phyloP scores from a whole-genome alignment of 2,888 invertebrate species.

The Pardosa pseudoannulata region DNA sequence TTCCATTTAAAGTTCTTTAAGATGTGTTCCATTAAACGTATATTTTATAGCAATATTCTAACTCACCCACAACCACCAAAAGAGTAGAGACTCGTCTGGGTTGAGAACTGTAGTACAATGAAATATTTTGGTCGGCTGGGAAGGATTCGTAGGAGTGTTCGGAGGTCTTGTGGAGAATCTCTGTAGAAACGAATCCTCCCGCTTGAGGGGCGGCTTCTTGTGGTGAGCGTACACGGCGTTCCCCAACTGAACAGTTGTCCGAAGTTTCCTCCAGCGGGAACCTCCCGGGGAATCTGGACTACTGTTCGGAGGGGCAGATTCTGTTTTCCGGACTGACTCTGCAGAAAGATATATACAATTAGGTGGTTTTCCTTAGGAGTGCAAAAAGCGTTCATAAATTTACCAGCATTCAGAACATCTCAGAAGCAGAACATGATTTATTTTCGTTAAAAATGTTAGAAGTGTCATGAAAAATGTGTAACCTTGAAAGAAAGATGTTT shows the following conservation, averaged over 20 bases:
- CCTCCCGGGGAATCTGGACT: conserved; percentile 2
- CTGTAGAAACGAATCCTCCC: conserved; percentile 94
- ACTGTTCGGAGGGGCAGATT: conserved; percentile 25
- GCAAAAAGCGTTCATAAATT: too few relatives aligned
- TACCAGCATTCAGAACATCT: too few relatives aligned
- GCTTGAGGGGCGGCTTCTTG: conserved; percentile 91
- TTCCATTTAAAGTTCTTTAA: too few relatives aligned
- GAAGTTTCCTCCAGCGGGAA: conserved; percentile 92
- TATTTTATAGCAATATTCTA: too few relatives aligned
- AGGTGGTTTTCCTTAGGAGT: too few relatives aligned
- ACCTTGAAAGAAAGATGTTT: too few relatives aligned
- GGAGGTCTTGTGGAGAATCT: conserved; percentile 94
- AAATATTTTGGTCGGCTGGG: not conserved
- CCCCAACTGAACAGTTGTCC: conserved; percentile 94
- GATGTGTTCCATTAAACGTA: too few relatives aligned
- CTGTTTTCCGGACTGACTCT: conserved; percentile 29
- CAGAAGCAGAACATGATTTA: too few relatives aligned
- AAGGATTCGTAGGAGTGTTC: conserved; percentile 78
- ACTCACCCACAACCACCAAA: conserved; percentile 89
- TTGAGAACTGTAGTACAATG: conserved; percentile 83
- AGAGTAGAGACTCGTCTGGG: conserved; percentile 96
- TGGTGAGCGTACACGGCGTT: conserved; percentile 84
- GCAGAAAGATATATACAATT: not conserved
- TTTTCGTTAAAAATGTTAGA: too few relatives aligned
- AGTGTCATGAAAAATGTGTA: too few relatives aligned